These are phyloP conservation scores for Alectoris magna DNA, from an alignment of 2,797 vertebrate genomes.

Conservation along the genomic window DNA sequence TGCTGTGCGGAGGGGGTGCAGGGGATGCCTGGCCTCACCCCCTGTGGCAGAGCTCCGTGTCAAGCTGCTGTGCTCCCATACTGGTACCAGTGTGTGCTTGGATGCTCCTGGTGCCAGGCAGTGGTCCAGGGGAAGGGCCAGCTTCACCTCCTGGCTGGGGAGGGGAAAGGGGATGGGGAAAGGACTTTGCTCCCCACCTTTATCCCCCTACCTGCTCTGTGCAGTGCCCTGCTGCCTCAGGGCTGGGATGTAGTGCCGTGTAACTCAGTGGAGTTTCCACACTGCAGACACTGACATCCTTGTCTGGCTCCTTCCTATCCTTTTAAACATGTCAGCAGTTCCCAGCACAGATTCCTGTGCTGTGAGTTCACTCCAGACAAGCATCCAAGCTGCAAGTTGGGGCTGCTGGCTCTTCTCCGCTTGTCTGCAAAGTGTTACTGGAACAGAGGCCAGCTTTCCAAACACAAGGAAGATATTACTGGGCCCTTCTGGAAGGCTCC, in stretches of 20 bases:
- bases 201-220: background rate
- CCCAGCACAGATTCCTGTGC: slow-evolving; percentile 35
- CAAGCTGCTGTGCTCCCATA: background rate
- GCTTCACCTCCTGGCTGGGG: background rate
- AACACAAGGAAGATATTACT: slow-evolving; percentile 59
- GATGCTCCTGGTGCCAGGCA: background rate
- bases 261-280: background rate
- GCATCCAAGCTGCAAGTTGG: slow-evolving; percentile 24
- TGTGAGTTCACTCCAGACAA: slow-evolving; percentile 40
- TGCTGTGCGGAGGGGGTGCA: fast-evolving
- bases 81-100: background rate
- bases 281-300: background rate
- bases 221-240: background rate
- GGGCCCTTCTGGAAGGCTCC: slow-evolving; percentile 62
- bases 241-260: background rate
- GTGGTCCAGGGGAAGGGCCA: background rate
- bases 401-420: slow-evolving; percentile 36
- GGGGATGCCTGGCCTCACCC: slow-evolving; percentile 8
- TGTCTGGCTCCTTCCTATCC: slow-evolving; percentile 26
- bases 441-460: slow-evolving; percentile 26
- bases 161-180: background rate
- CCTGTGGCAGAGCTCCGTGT: background rate
- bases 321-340: slow-evolving; percentile 64
- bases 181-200: background rate
- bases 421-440: slow-evolving; percentile 31